These are phyloP conservation scores for Sparus aurata DNA, from an alignment of 2,797 vertebrate species.

Conservation along the genomic window DNA sequence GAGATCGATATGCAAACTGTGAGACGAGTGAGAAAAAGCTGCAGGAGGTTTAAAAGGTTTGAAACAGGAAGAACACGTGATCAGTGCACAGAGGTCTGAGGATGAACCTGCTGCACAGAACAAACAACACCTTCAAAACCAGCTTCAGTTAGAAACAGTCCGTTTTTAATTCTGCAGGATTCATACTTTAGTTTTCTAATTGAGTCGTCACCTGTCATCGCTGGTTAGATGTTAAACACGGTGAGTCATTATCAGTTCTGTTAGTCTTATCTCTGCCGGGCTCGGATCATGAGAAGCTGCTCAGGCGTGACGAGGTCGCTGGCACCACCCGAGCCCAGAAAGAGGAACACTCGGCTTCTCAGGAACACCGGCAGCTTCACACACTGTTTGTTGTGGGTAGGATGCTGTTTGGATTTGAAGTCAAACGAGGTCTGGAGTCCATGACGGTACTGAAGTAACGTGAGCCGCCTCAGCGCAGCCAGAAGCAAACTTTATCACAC, in stretches of 20 bases:
- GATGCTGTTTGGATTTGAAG: not conserved
- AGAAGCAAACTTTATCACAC: no score
- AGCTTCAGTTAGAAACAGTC: no score
- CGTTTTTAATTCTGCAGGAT: no score
- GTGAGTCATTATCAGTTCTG: no score
- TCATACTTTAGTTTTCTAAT: not conserved
- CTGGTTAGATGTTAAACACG: not conserved
- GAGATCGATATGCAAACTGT: no score
- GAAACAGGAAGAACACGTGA: no score
- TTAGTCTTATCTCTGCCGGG: not conserved
- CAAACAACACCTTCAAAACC: not conserved
- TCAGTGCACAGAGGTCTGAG: no score
- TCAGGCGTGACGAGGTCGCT: not conserved
- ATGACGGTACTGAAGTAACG: not conserved
- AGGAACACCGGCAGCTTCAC: not conserved
- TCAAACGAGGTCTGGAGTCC: not conserved
- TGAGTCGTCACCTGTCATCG: not conserved
- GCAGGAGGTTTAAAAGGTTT: no score
- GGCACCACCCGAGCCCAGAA: not conserved
- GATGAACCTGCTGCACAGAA: no score
- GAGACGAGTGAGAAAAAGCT: not conserved
- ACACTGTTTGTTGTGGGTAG: not conserved
- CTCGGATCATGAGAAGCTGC: not conserved
- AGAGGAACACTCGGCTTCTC: constrained; percentile 17
- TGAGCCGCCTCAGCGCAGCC: not conserved